phyloP scores from a whole-genome alignment of 2,888 invertebrate genomes.

The Noctua fimbriata region DNA sequence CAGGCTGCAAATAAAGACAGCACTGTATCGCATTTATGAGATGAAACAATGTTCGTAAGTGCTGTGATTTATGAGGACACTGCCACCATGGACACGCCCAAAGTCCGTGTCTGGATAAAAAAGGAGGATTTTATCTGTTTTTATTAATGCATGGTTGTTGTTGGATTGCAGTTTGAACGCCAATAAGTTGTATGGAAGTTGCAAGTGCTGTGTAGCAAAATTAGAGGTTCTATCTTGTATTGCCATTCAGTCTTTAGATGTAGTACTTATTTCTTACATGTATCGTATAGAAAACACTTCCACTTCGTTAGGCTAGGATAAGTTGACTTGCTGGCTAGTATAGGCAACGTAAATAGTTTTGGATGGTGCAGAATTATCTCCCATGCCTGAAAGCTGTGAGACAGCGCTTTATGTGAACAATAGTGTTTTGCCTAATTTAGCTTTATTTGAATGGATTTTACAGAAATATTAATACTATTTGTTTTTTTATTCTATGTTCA shows the following conservation, averaged over 20 bases:
- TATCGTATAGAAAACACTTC: not conserved
- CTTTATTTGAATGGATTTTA: not conserved
- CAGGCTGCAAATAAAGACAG: slow-evolving; percentile 79
- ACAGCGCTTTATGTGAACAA: not conserved
- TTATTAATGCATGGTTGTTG: slow-evolving; percentile 56
- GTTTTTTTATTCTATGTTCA: not conserved
- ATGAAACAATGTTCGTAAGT: slow-evolving; percentile 79
- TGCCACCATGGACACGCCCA: slow-evolving; percentile 73
- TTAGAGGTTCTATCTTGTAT: not conserved
- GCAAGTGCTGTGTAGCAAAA: not conserved
- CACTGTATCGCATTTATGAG: slow-evolving; percentile 80
- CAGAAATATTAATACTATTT: not conserved
- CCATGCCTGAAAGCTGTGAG: not conserved
- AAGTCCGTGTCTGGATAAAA: slow-evolving; percentile 58
- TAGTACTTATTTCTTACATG: not conserved
- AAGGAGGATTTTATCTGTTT: slow-evolving; percentile 52
- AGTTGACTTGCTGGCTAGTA: not conserved
- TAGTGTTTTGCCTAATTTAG: no score
- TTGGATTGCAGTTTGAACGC: slow-evolving; percentile 33
- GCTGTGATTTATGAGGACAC: slow-evolving; percentile 83
- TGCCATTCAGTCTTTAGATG: not conserved
- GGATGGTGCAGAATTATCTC: not conserved
- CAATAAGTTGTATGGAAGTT: slow-evolving; percentile 4
- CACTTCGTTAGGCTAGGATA: not conserved
- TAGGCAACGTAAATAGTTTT: not conserved